phyloP scores from a whole-genome alignment of 35 echinoderm and acorn worm species.

The Nesometra sesokonis region DNA sequence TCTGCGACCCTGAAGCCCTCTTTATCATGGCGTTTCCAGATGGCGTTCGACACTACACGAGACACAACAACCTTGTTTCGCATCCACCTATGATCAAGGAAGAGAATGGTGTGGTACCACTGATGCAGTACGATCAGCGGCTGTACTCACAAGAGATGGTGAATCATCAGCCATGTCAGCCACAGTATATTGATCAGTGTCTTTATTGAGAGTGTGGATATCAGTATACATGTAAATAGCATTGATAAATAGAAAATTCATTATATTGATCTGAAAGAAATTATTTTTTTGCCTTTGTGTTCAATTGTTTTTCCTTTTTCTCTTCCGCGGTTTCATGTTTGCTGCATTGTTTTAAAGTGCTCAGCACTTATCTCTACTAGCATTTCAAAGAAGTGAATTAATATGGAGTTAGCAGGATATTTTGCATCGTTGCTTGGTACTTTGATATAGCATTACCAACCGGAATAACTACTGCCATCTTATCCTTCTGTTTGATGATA shows the following conservation, averaged over 20 bases:
- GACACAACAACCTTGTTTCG: neutral
- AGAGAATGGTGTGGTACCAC: neutral
- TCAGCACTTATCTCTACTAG: neutral
- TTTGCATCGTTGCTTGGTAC: too few species aligned
- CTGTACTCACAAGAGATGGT: neutral
- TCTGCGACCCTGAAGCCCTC: slow-evolving; percentile 93
- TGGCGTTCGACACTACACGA: slow-evolving; percentile 25
- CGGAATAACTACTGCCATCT: too few species aligned
- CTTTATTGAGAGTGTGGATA: neutral
- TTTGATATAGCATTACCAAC: too few species aligned
- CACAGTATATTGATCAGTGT: neutral
- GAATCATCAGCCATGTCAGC: neutral
- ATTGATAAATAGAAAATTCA: neutral
- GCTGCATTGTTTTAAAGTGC: neutral
- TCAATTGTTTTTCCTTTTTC: neutral
- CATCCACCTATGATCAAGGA: neutral
- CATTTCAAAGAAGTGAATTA: too few species aligned
- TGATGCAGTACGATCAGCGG: neutral
- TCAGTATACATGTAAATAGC: neutral
- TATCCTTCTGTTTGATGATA: too few species aligned
- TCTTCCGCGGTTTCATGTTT: neutral
- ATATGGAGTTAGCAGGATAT: too few species aligned
- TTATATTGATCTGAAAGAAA: neutral
- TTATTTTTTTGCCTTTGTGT: neutral
- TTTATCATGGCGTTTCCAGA: slow-evolving; percentile 98